phyloP scores from a whole-genome alignment of 2,888 invertebrate genomes.

The Psylliodes chrysocephalus region DNA sequence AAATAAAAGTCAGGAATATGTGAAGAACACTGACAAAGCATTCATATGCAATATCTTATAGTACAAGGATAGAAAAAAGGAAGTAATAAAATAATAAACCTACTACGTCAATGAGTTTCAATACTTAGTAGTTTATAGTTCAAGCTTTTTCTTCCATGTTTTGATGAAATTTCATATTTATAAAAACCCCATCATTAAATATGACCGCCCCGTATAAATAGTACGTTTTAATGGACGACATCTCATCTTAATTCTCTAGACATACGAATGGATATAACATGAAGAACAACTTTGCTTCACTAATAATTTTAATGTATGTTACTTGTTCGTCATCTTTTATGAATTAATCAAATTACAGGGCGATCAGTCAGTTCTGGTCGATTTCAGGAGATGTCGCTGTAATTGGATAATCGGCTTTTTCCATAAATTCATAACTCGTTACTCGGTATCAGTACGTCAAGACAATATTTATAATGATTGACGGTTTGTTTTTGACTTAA shows the following conservation, averaged over 20 bases:
- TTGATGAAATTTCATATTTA: too few species aligned
- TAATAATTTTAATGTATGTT: conserved; percentile 42
- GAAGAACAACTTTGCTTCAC: conserved; percentile 31
- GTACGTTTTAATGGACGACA: conserved; percentile 10
- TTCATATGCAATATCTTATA: too few species aligned
- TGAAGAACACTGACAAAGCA: too few species aligned
- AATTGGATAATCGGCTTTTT: conserved; percentile 41
- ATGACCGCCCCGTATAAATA: neutral
- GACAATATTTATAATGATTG: neutral
- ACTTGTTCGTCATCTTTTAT: conserved; percentile 41
- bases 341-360: conserved; percentile 48
- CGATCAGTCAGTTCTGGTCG: conserved; percentile 36
- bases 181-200: too few species aligned
- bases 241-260: conserved; percentile 27
- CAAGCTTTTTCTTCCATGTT: too few species aligned
- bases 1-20: too few species aligned
- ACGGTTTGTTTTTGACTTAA: neutral
- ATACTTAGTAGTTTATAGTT: too few species aligned
- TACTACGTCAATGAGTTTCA: too few species aligned
- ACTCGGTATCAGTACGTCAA: conserved; percentile 6
- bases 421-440: conserved; percentile 37
- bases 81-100: too few species aligned
- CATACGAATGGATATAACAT: conserved; percentile 26
- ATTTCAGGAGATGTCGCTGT: conserved; percentile 35
- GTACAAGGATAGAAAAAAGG: too few species aligned